phyloP scores from a whole-genome alignment of 2,888 invertebrate genomes.

The Drosophila hamatofila region DNA sequence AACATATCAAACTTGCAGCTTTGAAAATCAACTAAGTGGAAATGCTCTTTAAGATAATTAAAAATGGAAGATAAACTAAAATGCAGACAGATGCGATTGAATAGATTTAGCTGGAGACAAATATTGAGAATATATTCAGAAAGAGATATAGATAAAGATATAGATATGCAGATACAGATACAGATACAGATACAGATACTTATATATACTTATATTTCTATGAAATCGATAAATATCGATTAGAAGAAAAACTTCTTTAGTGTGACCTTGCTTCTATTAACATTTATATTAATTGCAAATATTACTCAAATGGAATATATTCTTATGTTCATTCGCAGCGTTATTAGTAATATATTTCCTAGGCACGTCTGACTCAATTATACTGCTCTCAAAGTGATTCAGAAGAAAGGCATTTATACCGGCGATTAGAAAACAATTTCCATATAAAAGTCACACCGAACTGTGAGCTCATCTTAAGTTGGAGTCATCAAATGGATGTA shows the following conservation, averaged over 20 bases:
- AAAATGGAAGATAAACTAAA: slow-evolving; percentile 1
- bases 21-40: slow-evolving; percentile 15
- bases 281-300: not conserved
- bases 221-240: slow-evolving; percentile 9
- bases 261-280: no score
- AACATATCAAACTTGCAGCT: slow-evolving; percentile 1
- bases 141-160: not conserved
- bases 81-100: not conserved
- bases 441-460: not conserved
- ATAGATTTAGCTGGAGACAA: not conserved
- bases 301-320: not conserved
- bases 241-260: not conserved
- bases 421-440: slow-evolving; percentile 1
- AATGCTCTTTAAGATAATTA: slow-evolving; percentile 22
- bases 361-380: no score
- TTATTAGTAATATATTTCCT: not conserved
- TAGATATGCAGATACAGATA: not conserved
- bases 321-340: not conserved
- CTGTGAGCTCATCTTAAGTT: slow-evolving; percentile 2
- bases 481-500: not conserved
- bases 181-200: not conserved
- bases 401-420: not conserved
- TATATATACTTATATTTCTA: not conserved
- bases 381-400: not conserved
- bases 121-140: not conserved